Conservation (phyloP, 2,888 invertebrate species). For the Cataglyphis cursor region DNA sequence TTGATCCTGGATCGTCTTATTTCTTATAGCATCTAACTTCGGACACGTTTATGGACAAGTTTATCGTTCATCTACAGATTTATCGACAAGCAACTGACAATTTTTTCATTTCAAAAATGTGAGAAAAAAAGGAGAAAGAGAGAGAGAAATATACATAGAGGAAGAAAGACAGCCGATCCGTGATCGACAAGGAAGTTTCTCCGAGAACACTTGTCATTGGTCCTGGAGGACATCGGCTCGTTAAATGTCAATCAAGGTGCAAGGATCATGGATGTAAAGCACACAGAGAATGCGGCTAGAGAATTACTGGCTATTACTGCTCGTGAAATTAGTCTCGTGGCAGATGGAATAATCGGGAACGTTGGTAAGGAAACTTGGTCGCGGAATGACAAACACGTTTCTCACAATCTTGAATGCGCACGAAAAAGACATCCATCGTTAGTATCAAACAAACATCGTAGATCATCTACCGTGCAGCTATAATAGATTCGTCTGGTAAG, state of each 20-base stretch:
- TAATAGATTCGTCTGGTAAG: constrained; percentile 4
- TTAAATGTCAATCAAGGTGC: background rate
- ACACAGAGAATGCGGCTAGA: constrained; percentile 47
- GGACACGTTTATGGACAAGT: constrained; percentile 35
- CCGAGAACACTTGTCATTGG: constrained; percentile 21
- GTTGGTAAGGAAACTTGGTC: constrained; percentile 2
- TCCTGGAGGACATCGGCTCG: constrained; percentile 1
- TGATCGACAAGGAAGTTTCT: background rate
- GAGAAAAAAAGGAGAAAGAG: background rate
- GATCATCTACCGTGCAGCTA: constrained; percentile 40
- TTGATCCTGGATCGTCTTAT: constrained; percentile 12
- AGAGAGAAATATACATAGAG: background rate
- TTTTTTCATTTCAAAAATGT: background rate
- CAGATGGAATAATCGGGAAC: background rate
- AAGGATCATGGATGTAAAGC: constrained; percentile 56
- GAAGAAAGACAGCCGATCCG: background rate
- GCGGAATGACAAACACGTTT: constrained; percentile 2
- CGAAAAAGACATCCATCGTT: constrained; percentile 37
- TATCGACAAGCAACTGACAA: background rate
- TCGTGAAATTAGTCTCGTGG: constrained; percentile 42
- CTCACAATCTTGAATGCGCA: constrained; percentile 14
- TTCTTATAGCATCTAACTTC: background rate
- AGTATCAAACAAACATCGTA: constrained; percentile 43
- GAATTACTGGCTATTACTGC: constrained; percentile 15
- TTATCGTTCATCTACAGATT: constrained; percentile 21